phyloP scores from a whole-genome alignment of 2,113 vertebrate species.

The Toxostoma redivivum region DNA sequence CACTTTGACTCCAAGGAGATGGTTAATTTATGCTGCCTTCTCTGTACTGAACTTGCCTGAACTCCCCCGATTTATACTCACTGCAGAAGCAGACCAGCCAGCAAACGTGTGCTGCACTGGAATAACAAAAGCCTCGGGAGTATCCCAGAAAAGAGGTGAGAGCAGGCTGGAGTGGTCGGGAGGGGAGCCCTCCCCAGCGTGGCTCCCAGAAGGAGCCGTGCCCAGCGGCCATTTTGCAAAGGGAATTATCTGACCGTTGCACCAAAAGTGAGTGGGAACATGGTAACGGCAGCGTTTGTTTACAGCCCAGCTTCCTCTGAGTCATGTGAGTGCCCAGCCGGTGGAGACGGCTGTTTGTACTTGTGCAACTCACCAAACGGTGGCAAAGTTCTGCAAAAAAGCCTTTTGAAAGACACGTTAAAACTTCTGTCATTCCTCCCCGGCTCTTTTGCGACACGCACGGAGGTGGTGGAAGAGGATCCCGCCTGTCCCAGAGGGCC shows the following conservation, averaged over 20 bases:
- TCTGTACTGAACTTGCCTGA: neutral
- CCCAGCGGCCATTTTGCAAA: conserved; percentile 61
- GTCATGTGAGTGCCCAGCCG: conserved; percentile 53
- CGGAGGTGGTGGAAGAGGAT: neutral
- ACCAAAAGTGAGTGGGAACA: conserved; percentile 58
- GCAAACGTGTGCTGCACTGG: fast-evolving
- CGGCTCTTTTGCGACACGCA: neutral
- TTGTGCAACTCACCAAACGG: conserved; percentile 45
- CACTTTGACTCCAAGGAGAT: neutral
- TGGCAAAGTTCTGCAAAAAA: conserved; percentile 46
- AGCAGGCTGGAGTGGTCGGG: neutral
- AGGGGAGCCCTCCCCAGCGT: neutral
- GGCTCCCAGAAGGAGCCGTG: neutral
- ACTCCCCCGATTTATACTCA: neutral
- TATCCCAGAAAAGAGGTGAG: neutral
- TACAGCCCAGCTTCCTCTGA: conserved; percentile 61
- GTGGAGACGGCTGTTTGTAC: conserved; percentile 7
- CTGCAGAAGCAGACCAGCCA: neutral
- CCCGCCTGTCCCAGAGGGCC: neutral
- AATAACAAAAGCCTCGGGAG: neutral
- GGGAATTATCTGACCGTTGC: conserved; percentile 52
- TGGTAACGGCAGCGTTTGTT: conserved; percentile 51
- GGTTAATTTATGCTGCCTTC: neutral
- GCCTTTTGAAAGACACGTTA: neutral
- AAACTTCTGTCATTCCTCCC: neutral